These are phyloP conservation scores for Cremastinae sp. DNA, from an alignment of 2,888 invertebrate genomes.

Conservation along the genomic window DNA sequence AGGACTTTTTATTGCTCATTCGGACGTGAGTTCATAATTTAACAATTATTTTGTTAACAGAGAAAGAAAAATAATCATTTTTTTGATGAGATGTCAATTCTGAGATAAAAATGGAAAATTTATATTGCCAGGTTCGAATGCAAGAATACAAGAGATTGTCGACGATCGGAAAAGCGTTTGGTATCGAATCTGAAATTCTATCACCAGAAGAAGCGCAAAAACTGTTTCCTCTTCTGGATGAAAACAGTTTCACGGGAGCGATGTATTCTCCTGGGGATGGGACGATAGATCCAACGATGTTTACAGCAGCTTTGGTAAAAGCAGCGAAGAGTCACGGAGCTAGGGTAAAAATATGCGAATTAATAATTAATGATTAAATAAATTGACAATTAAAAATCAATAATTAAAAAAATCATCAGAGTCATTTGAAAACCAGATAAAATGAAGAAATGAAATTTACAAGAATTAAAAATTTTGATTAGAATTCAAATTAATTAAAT, in stretches of 20 bases:
- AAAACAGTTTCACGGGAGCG: constrained; percentile 87
- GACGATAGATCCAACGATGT: constrained; percentile 91
- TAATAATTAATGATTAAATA: not conserved
- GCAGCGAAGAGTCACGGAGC: constrained; percentile 87
- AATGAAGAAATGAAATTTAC: not conserved
- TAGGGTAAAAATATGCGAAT: constrained; percentile 81
- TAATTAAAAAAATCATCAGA: no score
- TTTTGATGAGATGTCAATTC: not conserved
- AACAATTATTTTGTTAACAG: not conserved
- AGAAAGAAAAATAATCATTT: not conserved
- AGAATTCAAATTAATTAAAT: no score
- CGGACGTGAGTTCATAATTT: constrained; percentile 81
- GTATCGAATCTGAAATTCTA: constrained; percentile 88
- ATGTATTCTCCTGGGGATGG: constrained; percentile 91
- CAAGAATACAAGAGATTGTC: constrained; percentile 91
- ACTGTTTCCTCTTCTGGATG: constrained; percentile 89
- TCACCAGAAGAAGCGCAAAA: constrained; percentile 88
- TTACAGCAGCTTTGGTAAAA: constrained; percentile 87
- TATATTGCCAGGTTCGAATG: constrained; percentile 86
- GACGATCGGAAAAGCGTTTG: constrained; percentile 89
- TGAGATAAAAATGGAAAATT: not conserved
- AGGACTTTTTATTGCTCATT: constrained; percentile 92
- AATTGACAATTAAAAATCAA: no score
- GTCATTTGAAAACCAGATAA: not conserved
- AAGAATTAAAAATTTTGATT: not conserved